Conservation (phyloP, 2,888 invertebrate genomes). For the Cabera pusaria region DNA sequence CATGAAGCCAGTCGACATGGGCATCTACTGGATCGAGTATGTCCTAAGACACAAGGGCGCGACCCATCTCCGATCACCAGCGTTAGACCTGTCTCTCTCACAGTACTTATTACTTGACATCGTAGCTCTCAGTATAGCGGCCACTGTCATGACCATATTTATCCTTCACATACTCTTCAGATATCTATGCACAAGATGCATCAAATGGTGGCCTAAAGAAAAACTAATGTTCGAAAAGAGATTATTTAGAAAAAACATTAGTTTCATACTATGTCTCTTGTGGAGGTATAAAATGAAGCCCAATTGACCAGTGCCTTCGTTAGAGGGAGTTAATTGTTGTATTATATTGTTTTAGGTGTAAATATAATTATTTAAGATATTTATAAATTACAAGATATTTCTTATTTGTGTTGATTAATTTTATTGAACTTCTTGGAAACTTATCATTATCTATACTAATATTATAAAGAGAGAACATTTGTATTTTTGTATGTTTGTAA, state of each 20-base stretch:
- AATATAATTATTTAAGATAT: conserved; percentile 66
- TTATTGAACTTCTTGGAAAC: too few relatives aligned
- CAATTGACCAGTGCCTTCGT: conserved; percentile 49
- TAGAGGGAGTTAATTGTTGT: conserved; percentile 38
- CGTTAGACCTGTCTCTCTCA: conserved; percentile 67
- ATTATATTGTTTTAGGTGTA: conserved; percentile 58
- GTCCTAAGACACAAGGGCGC: conserved; percentile 84
- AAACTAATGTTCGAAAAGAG: conserved; percentile 62
- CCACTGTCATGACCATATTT: conserved; percentile 52
- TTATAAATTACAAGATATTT: conserved; percentile 48
- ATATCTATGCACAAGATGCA: conserved; percentile 66
- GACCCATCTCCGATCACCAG: conserved; percentile 73
- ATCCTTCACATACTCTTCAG: conserved; percentile 67
- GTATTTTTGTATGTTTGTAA: too few relatives aligned
- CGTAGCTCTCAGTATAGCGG: conserved; percentile 54
- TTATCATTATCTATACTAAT: too few relatives aligned
- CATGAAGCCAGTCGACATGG: conserved; percentile 81
- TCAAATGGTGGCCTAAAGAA: conserved; percentile 70
- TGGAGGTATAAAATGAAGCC: conserved; percentile 70
- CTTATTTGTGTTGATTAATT: conserved; percentile 25
- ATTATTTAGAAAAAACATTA: conserved; percentile 61
- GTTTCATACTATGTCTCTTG: conserved; percentile 61
- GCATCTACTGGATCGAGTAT: conserved; percentile 86
- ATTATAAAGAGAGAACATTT: too few relatives aligned
- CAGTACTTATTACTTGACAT: conserved; percentile 75